phyloP scores from a whole-genome alignment of 1,140 invertebrate genomes.

The Odontomachus brunneus region DNA sequence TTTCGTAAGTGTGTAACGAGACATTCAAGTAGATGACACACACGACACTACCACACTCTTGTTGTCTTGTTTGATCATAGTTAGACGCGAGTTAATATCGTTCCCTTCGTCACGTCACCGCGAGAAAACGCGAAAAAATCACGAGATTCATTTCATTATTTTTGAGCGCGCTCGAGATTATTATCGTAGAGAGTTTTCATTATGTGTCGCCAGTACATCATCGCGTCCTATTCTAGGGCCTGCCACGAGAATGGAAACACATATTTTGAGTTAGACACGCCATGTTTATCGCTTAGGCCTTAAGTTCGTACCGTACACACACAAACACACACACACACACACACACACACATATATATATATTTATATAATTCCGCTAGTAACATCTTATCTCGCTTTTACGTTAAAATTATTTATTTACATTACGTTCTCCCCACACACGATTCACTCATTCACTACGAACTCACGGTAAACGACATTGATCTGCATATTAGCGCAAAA shows the following conservation, averaged over 20 bases:
- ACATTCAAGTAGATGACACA: conserved; percentile 77
- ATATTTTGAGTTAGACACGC: conserved; percentile 82
- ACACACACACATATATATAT: too few relatives aligned
- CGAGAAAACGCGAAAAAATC: too few relatives aligned
- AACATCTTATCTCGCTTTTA: conserved; percentile 46
- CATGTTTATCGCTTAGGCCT: conserved; percentile 23
- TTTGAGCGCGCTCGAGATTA: conserved; percentile 9
- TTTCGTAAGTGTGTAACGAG: conserved; percentile 84
- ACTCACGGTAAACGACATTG: conserved; percentile 36
- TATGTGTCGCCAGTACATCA: conserved; percentile 15
- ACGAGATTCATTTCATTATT: conserved; percentile 1
- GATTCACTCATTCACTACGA: not conserved
- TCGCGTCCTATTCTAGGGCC: conserved; percentile 62
- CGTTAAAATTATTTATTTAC: conserved; percentile 49
- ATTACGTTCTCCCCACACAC: conserved; percentile 14
- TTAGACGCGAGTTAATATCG: conserved; percentile 31
- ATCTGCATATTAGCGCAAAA: not conserved
- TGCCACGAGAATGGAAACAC: conserved; percentile 75
- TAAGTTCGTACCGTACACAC: conserved; percentile 15
- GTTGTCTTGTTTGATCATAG: conserved; percentile 56
- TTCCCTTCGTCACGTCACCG: too few relatives aligned
- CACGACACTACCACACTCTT: conserved; percentile 65
- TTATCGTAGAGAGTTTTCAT: not conserved
- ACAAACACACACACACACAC: not conserved
- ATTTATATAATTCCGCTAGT: conserved; percentile 32